phyloP scores from a whole-genome alignment of 2,797 vertebrate species.

The Sebastes kiyomatsui region DNA sequence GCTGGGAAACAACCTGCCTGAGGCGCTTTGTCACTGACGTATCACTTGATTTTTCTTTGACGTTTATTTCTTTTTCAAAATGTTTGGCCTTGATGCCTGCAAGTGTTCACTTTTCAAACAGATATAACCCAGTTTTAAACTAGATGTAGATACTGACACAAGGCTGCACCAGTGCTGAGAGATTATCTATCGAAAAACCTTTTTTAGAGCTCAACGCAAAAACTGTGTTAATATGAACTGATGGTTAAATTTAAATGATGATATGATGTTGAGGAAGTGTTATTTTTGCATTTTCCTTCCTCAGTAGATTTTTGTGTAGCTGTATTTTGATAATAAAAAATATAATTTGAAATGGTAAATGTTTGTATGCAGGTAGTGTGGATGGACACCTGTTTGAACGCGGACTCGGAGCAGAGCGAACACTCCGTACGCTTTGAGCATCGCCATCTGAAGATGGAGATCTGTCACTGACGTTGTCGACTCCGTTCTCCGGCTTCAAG shows the following conservation, averaged over 20 bases:
- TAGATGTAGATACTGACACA: background rate
- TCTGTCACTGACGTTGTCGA: slow-evolving; percentile 58
- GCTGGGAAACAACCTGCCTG: background rate
- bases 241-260: no score
- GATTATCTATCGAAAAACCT: background rate
- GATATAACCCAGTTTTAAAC: background rate
- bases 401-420: slow-evolving; percentile 58
- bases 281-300: background rate
- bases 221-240: background rate
- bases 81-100: background rate
- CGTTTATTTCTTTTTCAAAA: background rate
- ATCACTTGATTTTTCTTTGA: background rate
- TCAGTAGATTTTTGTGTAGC: no score
- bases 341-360: background rate
- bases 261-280: background rate
- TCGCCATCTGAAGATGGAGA: slow-evolving; percentile 77
- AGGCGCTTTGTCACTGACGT: background rate
- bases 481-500: slow-evolving; percentile 81
- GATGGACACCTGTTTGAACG: slow-evolving; percentile 81
- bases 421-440: slow-evolving; percentile 70
- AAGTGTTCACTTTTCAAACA: background rate
- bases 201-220: background rate
- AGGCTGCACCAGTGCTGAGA: background rate
- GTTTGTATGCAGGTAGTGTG: background rate
- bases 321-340: background rate